Evolutionary conservation across 2,888 invertebrate species (phyloP).

Genomic region (Ecdyonurus torrentis): DNA sequence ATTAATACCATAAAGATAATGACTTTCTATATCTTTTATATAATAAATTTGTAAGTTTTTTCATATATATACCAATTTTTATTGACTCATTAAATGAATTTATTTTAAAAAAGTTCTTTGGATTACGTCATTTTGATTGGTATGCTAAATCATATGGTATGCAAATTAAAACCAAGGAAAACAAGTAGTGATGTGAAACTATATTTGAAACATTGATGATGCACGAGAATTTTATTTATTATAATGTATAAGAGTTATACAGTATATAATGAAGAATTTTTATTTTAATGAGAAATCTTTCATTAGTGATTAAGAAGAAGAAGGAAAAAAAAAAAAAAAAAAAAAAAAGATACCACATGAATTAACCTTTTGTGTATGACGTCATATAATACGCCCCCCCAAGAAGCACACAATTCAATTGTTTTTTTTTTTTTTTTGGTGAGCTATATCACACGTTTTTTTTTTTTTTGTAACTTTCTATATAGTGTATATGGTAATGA

Average conservation of each 20-base stretch:
- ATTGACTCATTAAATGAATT: slow-evolving; percentile 3
- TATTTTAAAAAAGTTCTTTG: not conserved
- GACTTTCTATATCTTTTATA: too few species aligned
- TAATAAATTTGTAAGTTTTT: too few species aligned
- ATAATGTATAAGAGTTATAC: too few species aligned
- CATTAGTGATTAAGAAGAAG: not conserved
- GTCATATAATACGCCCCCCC: not conserved
- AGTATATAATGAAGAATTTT: not conserved
- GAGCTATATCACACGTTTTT: not conserved
- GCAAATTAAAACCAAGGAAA: not conserved
- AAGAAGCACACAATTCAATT: not conserved
- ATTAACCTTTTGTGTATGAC: not conserved
- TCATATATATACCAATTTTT: too few species aligned
- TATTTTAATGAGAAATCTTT: not conserved
- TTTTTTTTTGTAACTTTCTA: too few species aligned
- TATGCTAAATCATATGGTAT: not conserved
- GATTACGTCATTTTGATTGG: not conserved
- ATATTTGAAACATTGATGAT: too few species aligned
- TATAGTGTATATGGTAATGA: not conserved
- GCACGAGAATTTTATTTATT: too few species aligned
- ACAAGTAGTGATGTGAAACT: not conserved
- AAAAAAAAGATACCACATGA: not conserved
- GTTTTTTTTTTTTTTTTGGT: too few species aligned
- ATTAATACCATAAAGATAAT: too few species aligned
- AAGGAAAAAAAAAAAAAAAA: too few species aligned